Evolutionary conservation across 2,797 vertebrate genomes (phyloP).

Genomic region (Parauchenoglanis punctatus): DNA sequence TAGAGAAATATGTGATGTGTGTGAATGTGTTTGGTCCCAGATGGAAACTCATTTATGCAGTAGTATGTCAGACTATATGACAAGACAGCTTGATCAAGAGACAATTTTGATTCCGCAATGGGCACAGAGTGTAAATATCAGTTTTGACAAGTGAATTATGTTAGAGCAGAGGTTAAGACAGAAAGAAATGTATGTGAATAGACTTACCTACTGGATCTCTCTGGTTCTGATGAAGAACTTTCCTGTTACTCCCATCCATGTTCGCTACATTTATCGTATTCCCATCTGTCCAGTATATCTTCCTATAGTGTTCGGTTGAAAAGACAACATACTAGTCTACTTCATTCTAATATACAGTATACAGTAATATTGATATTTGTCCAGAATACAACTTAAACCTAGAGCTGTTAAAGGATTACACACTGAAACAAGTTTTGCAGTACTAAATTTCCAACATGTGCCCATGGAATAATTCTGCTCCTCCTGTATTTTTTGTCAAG

Average conservation of each 20-base stretch:
- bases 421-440: neutral
- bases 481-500: neutral
- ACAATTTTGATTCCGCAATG: constrained; percentile 55
- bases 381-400: neutral
- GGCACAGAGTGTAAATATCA: neutral
- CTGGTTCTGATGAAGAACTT: constrained; percentile 96
- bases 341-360: neutral
- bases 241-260: constrained; percentile 98
- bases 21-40: neutral
- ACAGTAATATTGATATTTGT: neutral
- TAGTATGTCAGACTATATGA: constrained; percentile 3
- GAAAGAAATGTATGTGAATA: neutral
- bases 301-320: constrained; percentile 71
- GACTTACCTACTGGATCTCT: constrained; percentile 93
- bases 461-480: neutral
- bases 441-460: neutral
- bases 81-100: constrained; percentile 55
- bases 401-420: neutral
- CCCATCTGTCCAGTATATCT: constrained; percentile 97
- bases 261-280: constrained; percentile 97
- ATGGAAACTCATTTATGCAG: neutral
- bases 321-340: neutral
- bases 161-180: constrained; percentile 41
- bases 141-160: constrained; percentile 58
- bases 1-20: constrained; percentile 15